phyloP scores from a whole-genome alignment of 2,888 invertebrate species.

The Maniola hyperantus region DNA sequence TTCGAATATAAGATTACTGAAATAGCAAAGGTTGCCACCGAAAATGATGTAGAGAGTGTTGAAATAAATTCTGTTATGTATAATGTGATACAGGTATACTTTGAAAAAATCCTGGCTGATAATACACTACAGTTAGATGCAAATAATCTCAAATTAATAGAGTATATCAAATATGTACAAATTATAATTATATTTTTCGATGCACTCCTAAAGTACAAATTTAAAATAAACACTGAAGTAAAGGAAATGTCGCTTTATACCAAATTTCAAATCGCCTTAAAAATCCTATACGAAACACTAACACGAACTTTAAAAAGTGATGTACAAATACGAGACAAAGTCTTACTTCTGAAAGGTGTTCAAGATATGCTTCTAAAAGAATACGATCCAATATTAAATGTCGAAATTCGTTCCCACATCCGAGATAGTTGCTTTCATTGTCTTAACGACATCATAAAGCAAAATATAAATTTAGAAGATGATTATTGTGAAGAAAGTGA shows the following conservation, averaged over 20 bases:
- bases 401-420: slow-evolving; percentile 51
- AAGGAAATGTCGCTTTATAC: slow-evolving; percentile 46
- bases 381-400: slow-evolving; percentile 49
- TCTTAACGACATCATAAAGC: slow-evolving; percentile 59
- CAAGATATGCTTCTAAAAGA: slow-evolving; percentile 54
- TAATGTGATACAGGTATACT: slow-evolving; percentile 47
- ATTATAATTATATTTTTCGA: slow-evolving; percentile 55
- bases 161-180: slow-evolving; percentile 51
- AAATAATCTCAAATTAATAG: slow-evolving; percentile 45
- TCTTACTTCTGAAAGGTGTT: slow-evolving; percentile 51
- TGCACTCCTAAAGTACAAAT: slow-evolving; percentile 51
- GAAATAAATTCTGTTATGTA: slow-evolving; percentile 49
- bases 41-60: slow-evolving; percentile 23
- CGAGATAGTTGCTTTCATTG: slow-evolving; percentile 60
- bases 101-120: slow-evolving; percentile 46
- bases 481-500: slow-evolving; percentile 57
- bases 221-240: slow-evolving; percentile 47
- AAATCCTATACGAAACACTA: slow-evolving; percentile 49
- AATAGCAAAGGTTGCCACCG: slow-evolving; percentile 15
- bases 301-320: slow-evolving; percentile 51
- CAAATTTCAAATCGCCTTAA: slow-evolving; percentile 48
- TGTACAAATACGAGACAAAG: slow-evolving; percentile 51
- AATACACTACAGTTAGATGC: slow-evolving; percentile 41
- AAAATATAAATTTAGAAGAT: slow-evolving; percentile 51
- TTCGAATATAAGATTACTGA: slow-evolving; percentile 58